Conservation (phyloP, 2,797 vertebrate species). For the Chelonia mydas region DNA sequence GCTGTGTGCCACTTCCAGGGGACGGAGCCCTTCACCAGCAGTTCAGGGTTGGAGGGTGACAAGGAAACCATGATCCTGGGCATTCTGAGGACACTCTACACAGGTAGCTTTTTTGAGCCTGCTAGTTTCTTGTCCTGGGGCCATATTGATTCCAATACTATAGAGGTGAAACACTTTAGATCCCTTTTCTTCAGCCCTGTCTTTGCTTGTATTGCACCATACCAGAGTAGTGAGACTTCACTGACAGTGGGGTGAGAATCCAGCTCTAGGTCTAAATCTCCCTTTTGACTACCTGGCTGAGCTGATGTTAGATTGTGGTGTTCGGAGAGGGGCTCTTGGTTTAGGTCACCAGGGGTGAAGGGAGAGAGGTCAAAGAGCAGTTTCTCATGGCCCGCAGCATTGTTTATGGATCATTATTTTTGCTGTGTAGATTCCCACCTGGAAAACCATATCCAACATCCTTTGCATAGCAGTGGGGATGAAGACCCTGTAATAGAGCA, state of each 20-base stretch:
- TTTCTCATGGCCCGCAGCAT: neutral
- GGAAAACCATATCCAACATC: neutral
- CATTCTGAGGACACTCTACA: slow-evolving; percentile 88
- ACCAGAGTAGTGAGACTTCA: neutral
- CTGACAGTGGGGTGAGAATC: neutral
- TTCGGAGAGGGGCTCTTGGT: neutral
- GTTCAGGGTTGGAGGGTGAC: neutral
- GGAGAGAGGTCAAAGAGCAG: neutral
- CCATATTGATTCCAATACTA: neutral
- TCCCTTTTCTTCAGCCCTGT: neutral
- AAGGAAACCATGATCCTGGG: slow-evolving; percentile 80
- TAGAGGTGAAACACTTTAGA: neutral
- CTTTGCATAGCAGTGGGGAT: neutral
- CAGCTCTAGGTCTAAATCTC: neutral
- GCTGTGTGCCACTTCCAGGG: slow-evolving; percentile 84
- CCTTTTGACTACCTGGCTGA: neutral
- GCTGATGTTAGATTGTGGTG: neutral
- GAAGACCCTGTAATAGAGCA: slow-evolving; percentile 22
- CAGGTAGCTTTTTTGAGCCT: slow-evolving; percentile 81
- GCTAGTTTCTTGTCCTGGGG: neutral
- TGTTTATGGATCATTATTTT: neutral
- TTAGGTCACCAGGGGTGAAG: neutral
- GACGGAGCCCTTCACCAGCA: slow-evolving; percentile 82
- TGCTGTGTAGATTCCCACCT: slow-evolving; percentile 32
- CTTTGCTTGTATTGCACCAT: neutral